Conservation (phyloP, 2,888 invertebrate genomes). For the Heliconius hortense region DNA sequence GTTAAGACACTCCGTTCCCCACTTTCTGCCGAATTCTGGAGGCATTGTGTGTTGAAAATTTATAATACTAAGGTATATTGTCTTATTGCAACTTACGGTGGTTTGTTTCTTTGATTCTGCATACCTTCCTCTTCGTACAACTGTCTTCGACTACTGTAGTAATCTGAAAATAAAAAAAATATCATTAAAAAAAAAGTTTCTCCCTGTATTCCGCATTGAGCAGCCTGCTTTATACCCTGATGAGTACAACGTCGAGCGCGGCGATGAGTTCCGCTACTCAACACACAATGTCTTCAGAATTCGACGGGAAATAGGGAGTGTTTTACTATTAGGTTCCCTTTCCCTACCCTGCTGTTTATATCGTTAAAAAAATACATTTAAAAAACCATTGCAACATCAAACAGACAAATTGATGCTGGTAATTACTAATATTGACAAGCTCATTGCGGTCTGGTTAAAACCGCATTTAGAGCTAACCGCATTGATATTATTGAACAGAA, state of each 20-base stretch:
- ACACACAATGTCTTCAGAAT: no score
- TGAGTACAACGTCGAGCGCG: no score
- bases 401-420: neutral
- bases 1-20: no score
- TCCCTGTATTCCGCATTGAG: neutral
- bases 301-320: no score
- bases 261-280: no score
- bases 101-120: slow-evolving; percentile 87
- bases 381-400: neutral
- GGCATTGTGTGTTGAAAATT: no score
- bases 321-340: no score
- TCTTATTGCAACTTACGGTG: slow-evolving; percentile 84
- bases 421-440: neutral
- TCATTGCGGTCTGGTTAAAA: neutral
- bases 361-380: neutral
- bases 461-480: neutral
- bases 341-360: no score
- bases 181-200: neutral
- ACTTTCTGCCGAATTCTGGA: no score
- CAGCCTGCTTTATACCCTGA: no score
- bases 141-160: slow-evolving; percentile 90
- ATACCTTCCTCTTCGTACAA: slow-evolving; percentile 91
- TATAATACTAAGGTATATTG: no score
- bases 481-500: neutral
- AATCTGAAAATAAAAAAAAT: slow-evolving; percentile 81